These are phyloP conservation scores for Turritopsis rubra DNA, from an alignment of 30 jellyfish, hydroid and myxozoan genomes.

Conservation along the genomic window DNA sequence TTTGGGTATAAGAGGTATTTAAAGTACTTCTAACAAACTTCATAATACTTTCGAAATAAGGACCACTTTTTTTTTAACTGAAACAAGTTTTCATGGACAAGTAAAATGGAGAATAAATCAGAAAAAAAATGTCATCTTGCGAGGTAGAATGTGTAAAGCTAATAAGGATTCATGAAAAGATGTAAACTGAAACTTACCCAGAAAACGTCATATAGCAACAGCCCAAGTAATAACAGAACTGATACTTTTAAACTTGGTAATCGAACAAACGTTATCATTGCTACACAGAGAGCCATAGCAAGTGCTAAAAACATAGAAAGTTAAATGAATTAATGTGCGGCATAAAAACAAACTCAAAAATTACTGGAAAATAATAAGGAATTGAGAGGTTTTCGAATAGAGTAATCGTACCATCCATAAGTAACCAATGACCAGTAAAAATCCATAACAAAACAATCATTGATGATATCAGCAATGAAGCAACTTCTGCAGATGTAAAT, in stretches of 20 bases:
- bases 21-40: too few species aligned
- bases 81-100: too few species aligned
- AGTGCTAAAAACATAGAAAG: slow-evolving; percentile 49
- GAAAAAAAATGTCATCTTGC: too few species aligned
- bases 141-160: too few species aligned
- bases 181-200: slow-evolving; percentile 95
- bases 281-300: slow-evolving; percentile 85
- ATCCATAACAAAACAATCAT: slow-evolving; percentile 78
- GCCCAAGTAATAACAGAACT: slow-evolving; percentile 71
- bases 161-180: too few species aligned
- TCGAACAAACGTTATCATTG: slow-evolving; percentile 81
- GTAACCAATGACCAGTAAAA: slow-evolving; percentile 91
- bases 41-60: too few species aligned
- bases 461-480: slow-evolving; percentile 47
- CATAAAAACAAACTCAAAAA: neutral
- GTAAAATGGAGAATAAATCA: too few species aligned
- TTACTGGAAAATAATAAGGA: neutral
- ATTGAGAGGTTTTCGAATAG: neutral
- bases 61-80: too few species aligned
- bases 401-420: slow-evolving; percentile 79
- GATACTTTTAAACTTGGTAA: slow-evolving; percentile 88
- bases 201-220: slow-evolving; percentile 81
- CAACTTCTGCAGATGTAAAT: slow-evolving; percentile 73
- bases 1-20: too few species aligned
- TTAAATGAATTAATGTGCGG: neutral